Base-by-base conservation (phyloP, 1,140 invertebrate species). In the Lepidurus couesii region DNA sequence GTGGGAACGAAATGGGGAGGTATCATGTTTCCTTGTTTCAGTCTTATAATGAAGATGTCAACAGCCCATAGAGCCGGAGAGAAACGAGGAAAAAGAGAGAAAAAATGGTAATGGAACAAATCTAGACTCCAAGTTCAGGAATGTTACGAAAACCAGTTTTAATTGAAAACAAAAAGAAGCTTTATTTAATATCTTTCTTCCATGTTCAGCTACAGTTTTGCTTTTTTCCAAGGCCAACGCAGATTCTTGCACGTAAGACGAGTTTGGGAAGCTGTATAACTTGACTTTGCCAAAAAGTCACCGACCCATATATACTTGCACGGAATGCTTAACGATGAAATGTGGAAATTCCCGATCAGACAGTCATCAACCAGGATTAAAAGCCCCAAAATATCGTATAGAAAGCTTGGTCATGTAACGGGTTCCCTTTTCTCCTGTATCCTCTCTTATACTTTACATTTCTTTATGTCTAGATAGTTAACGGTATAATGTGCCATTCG, bases 391-490 rank as follows among this genome's bases (percentile, higher is more conserved):
- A 65, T 21, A 65, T 21, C 53, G 16, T 65, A 13, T 21, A 9
- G 53, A 65, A 65, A 65, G 21, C 16, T 21, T 65, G 53, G 53
- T 65, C 53, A 65, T 65, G 16, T 65, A 65, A 65, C 53, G 53
- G 53, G n/a, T 65, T 65, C 53, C n/a, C 13, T 9, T 13, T 16
- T 65, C 9, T 4, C 34, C 21, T 65, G 53, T n/a, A 65, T 9
- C 53, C 21, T 65, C 53, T 21, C 0, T 21, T 7, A 65, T 65
- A 65, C 53, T 65, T 65, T 65, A 13, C 21, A 21, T 65, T 65
- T 65, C 53, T 65, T 65, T 65, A 65, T 16, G 53, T 7, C 53
- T 21, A 16, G 16, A 65, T 21, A 13, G 53, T 13, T 65, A n/a
- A 65, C 16, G 21, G 21, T 65, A 21, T 65, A 21, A 65, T 65